Evolutionary conservation across 2,888 invertebrate species (phyloP).

Genomic region (Aradus depressus): DNA sequence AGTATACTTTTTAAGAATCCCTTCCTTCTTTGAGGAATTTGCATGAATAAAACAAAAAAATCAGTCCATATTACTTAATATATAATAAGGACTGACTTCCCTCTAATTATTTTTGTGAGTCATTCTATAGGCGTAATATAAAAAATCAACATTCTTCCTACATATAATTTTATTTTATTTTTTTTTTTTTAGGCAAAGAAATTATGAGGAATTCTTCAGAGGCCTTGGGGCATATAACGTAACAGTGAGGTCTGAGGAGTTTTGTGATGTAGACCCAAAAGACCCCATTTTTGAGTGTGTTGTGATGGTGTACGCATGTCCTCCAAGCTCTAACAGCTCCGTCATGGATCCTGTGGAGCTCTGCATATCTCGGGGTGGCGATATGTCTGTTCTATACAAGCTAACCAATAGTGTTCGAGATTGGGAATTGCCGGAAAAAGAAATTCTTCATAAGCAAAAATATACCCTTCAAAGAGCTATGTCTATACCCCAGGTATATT

Average conservation of each 20-base stretch:
- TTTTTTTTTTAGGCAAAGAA: conserved; percentile 41
- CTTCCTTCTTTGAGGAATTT: no score
- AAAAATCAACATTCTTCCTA: no score
- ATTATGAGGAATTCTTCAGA: conserved; percentile 57
- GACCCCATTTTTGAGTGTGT: conserved; percentile 47
- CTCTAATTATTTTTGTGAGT: no score
- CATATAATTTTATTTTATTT: no score
- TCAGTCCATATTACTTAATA: background rate
- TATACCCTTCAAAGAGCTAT: conserved; percentile 60
- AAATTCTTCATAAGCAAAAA: conserved; percentile 63
- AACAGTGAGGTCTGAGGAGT: conserved; percentile 30
- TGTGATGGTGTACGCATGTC: conserved; percentile 57
- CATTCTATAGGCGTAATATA: no score
- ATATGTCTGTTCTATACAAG: conserved; percentile 61
- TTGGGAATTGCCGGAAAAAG: conserved; percentile 24
- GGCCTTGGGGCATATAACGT: conserved; percentile 49
- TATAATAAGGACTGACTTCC: background rate
- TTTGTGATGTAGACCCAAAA: conserved; percentile 34
- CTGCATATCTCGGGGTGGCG: conserved; percentile 55
- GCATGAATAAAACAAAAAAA: no score
- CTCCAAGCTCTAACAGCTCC: conserved; percentile 71
- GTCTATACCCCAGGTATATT: conserved; percentile 70
- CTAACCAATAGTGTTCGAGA: conserved; percentile 52
- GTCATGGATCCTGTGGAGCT: conserved; percentile 60
- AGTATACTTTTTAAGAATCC: no score